Conservation (phyloP, 2,888 invertebrate species). For the Dolichopus griseipennis region DNA sequence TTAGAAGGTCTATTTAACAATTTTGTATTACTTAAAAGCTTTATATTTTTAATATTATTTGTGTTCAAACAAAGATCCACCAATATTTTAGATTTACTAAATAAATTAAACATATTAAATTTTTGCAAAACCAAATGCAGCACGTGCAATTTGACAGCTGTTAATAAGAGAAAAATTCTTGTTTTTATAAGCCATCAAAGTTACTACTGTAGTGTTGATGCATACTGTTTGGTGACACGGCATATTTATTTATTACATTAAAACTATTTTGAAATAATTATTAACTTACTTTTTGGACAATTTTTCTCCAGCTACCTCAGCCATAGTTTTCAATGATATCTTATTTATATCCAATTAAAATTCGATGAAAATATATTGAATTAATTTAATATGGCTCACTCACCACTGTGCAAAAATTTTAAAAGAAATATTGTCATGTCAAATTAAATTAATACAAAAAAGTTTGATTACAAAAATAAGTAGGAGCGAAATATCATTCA, state of each 20-base stretch:
- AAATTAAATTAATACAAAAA: neutral
- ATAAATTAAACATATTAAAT: neutral
- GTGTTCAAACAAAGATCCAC: too few species aligned
- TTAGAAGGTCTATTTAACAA: neutral
- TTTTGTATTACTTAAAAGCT: neutral
- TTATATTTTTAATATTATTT: neutral
- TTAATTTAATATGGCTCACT: neutral
- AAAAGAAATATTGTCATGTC: neutral
- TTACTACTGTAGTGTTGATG: too few species aligned
- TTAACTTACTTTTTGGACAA: conserved; percentile 59
- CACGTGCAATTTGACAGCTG: conserved; percentile 13
- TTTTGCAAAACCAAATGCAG: neutral
- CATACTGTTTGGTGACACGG: conserved; percentile 4
- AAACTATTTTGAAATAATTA: neutral
- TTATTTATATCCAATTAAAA: neutral
- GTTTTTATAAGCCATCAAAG: neutral
- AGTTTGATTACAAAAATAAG: neutral
- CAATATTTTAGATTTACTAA: neutral
- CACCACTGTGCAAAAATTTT: neutral
- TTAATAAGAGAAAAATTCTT: neutral
- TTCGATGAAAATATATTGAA: neutral
- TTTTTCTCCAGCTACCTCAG: conserved; percentile 51
- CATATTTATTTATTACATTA: neutral
- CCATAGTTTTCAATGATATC: conserved; percentile 41
- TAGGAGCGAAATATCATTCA: conserved; percentile 45